Evolutionary conservation across 1,140 invertebrate species (phyloP), one percentile per base, ranked within the genome.

Genomic region (Mylabris phalerata): DNA sequence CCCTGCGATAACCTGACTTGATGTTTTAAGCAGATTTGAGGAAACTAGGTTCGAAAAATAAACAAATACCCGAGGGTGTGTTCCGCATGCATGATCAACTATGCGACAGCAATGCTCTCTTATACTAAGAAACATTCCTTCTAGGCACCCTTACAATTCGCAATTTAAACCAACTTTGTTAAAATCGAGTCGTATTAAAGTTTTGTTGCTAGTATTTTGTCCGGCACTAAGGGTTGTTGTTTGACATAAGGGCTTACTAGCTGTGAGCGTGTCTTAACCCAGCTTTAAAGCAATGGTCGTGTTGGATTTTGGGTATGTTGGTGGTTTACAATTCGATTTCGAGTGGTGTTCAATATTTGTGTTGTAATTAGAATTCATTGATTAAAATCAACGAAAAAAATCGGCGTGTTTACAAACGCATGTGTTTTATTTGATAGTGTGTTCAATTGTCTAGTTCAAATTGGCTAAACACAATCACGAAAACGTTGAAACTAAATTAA

Each of bases 1-100:
- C 42, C 39, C 45, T 54, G 38, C 45, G 46, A 54, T 54, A 54
- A 54, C 51, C 51, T 27, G 19, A 26, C 32, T 9, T 46, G 51
- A 54, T 54, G 43, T 56, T 56, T 48, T 56, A 56, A 56, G 32
- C 54, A 56, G 54, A 56, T 56, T 56, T 56, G 45, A 48, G 54
- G 39, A 56, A 48, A 56, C 54, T 56, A 40, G 43, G 44, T 56
- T 48, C 42, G 47, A 56, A 45, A 56, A 56, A 56, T 56, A 56
- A 56, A 56, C 54, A 56, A 39, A 56, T 43, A 48, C 45, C 47
- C 45, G 6, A 26, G 51, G 54, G 54, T 48, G 45, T 56, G 54
- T 56, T 56, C 54, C 38, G 54, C 54, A 56, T 56, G 54, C 54
- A 56, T 56, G 47, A 56, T 56, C 54, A 48, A 56, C 27, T 48